Conservation (phyloP, 2,888 invertebrate species). For the Sialis fuliginosa region DNA sequence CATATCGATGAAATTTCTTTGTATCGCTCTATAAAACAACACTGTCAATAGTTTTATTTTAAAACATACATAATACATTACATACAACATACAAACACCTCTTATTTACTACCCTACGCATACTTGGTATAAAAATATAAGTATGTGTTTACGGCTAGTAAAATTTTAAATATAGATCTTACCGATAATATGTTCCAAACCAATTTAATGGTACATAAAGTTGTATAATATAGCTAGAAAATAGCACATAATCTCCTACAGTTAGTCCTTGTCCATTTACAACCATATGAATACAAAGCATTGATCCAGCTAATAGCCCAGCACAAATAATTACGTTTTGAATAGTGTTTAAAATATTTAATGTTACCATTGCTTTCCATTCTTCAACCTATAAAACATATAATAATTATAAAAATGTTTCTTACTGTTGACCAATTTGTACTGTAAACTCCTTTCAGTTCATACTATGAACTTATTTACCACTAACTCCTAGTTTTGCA, state of each 20-base stretch:
- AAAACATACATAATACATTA: no score
- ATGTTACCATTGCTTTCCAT: slow-evolving; percentile 68
- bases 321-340: slow-evolving; percentile 82
- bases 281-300: slow-evolving; percentile 79
- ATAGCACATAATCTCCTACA: slow-evolving; percentile 91
- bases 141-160: no score
- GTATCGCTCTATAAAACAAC: slow-evolving; percentile 57
- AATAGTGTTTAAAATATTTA: slow-evolving; percentile 77
- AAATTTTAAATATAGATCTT: slow-evolving; percentile 10
- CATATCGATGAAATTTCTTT: slow-evolving; percentile 97
- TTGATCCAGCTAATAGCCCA: slow-evolving; percentile 71
- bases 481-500: no score
- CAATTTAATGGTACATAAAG: slow-evolving; percentile 92
- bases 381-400: slow-evolving; percentile 53
- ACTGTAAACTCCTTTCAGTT: no score
- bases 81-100: no score
- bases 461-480: no score
- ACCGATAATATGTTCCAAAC: slow-evolving; percentile 97
- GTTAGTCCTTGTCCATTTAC: slow-evolving; percentile 49
- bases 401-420: no score
- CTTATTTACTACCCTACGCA: no score
- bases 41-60: neutral
- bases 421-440: no score
- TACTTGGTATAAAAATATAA: no score
- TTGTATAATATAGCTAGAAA: slow-evolving; percentile 86